Conservation (phyloP, 2,113 vertebrate species). For the Herpetotheres cachinnans region DNA sequence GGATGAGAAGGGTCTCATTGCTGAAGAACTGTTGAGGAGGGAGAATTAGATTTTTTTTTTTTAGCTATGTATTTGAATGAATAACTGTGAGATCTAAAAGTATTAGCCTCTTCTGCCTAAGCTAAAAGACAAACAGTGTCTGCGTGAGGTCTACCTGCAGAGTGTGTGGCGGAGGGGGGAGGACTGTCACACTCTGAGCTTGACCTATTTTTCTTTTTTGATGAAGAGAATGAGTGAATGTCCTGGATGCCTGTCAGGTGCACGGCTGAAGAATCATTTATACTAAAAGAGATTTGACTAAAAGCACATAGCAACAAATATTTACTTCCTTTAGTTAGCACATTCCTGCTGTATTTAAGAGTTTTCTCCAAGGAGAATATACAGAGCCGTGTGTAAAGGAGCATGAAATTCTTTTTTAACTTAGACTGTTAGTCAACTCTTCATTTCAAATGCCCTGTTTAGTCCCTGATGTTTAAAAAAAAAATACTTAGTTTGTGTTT, state of each 20-base stretch:
- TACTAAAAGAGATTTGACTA: background rate
- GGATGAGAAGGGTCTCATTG: background rate
- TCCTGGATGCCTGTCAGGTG: background rate
- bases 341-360: background rate
- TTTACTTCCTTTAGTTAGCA: background rate
- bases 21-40: background rate
- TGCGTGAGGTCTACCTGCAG: background rate
- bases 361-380: constrained; percentile 6
- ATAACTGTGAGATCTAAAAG: background rate
- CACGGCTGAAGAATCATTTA: background rate
- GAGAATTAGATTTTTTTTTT: background rate
- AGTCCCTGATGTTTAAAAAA: background rate
- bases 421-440: background rate
- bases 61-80: background rate
- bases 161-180: background rate
- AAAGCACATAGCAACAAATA: background rate
- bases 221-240: background rate
- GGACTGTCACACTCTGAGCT: background rate
- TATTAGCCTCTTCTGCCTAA: background rate
- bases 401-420: background rate
- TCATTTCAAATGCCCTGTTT: constrained; percentile 10
- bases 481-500: background rate
- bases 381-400: background rate
- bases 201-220: constrained; percentile 10
- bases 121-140: background rate